Evolutionary conservation across 2,113 vertebrate species (phyloP).

Genomic region (Xenopus tropicalis): DNA sequence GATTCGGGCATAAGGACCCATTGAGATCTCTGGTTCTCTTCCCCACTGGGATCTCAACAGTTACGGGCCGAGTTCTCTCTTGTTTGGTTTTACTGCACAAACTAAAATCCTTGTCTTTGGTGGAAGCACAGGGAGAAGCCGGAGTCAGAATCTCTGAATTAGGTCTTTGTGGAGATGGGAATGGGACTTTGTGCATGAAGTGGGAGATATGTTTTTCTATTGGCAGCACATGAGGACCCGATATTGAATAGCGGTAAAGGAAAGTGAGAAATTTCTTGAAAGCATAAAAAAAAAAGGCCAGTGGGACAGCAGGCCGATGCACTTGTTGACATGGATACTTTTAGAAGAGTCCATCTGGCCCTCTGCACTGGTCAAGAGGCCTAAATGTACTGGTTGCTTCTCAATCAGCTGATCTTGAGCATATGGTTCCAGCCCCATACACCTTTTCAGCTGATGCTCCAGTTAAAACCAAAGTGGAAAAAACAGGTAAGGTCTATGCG

Average conservation of each 20-base stretch:
- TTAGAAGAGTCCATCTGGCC: slow-evolving; percentile 66
- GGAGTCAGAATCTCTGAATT: slow-evolving; percentile 56
- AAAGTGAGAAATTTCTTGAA: slow-evolving; percentile 97
- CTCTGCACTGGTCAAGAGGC: slow-evolving; percentile 65
- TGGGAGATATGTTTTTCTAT: too few species aligned
- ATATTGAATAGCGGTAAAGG: slow-evolving; percentile 96
- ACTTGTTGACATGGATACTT: slow-evolving; percentile 90
- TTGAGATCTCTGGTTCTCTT: slow-evolving; percentile 58
- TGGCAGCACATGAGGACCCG: slow-evolving; percentile 92
- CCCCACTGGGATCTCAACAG: slow-evolving; percentile 76
- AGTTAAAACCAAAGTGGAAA: slow-evolving; percentile 96
- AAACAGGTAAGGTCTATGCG: slow-evolving; percentile 90
- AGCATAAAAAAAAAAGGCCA: slow-evolving; percentile 98
- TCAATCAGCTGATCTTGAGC: slow-evolving; percentile 84
- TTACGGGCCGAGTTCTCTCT: slow-evolving; percentile 59
- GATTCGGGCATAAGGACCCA: slow-evolving; percentile 58
- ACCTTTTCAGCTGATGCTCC: slow-evolving; percentile 97
- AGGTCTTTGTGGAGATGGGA: slow-evolving; percentile 53
- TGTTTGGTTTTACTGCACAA: slow-evolving; percentile 61
- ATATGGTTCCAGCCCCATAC: slow-evolving; percentile 92
- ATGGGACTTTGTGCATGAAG: too few species aligned
- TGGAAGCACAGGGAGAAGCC: slow-evolving; percentile 55
- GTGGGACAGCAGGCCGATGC: slow-evolving; percentile 96
- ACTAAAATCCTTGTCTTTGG: slow-evolving; percentile 55
- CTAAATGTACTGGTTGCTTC: slow-evolving; percentile 83